A percentile compares a stretch with the other conserved stretches of the same genome.
Conservation (phyloP, 1,140 invertebrate species). For the Planococcus citri region DNA sequence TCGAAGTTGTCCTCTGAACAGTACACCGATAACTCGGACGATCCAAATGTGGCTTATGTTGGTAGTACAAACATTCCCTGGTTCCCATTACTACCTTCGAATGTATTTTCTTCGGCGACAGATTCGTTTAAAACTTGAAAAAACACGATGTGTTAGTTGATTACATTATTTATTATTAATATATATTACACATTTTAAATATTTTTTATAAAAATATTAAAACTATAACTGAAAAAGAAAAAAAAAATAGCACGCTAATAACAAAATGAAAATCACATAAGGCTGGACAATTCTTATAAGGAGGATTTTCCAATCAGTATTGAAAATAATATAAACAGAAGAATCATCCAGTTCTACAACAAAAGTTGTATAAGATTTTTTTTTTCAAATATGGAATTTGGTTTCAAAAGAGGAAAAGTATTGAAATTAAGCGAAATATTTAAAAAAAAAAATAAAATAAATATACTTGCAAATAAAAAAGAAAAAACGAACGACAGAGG, state of each 20-base stretch:
- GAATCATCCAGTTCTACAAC: background rate
- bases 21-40: background rate
- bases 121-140: background rate
- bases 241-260: slow-evolving; percentile 1
- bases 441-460: background rate
- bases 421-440: background rate
- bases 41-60: slow-evolving; percentile 8
- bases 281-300: background rate
- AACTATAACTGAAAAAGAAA: background rate
- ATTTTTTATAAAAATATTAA: slow-evolving; percentile 1
- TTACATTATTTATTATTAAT: slow-evolving; percentile 4
- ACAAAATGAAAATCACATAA: slow-evolving; percentile 3
- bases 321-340: background rate
- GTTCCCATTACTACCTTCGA: background rate
- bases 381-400: background rate
- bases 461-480: background rate
- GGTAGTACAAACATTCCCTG: background rate
- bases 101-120: background rate
- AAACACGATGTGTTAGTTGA: background rate
- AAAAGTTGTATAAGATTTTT: background rate
- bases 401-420: background rate
- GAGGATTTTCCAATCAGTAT: background rate
- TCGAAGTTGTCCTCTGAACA: background rate
- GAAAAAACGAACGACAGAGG: background rate
- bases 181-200: background rate